A percentile compares a stretch with the other conserved stretches of the same genome.
phyloP scores from a whole-genome alignment of 1,140 invertebrate genomes.

The Andricus grossulariae region DNA sequence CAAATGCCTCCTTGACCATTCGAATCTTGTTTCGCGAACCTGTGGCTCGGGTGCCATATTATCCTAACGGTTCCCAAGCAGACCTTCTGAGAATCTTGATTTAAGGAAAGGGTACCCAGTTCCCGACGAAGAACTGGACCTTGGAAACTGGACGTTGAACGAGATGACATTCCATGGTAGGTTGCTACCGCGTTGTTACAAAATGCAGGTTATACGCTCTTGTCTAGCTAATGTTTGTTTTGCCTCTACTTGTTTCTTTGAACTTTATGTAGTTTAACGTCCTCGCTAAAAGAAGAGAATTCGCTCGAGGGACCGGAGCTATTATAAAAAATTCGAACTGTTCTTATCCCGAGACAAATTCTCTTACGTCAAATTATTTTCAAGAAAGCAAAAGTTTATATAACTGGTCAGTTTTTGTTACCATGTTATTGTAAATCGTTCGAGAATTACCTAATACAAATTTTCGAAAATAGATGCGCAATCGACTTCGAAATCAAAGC shows the following conservation, averaged over 20 bases:
- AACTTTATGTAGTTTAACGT: conserved; percentile 33
- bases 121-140: conserved; percentile 59
- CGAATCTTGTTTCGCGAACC: conserved; percentile 13
- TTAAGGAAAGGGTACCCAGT: conserved; percentile 57
- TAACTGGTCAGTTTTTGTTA: background rate
- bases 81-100: conserved; percentile 58
- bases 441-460: background rate
- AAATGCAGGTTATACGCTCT: conserved; percentile 45
- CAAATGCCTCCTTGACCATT: background rate
- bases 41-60: conserved; percentile 44
- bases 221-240: conserved; percentile 43
- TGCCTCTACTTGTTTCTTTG: conserved; percentile 41
- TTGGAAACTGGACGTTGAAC: conserved; percentile 50
- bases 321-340: conserved; percentile 31
- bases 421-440: too few relatives aligned
- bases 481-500: background rate
- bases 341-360: conserved; percentile 35
- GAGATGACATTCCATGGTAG: conserved; percentile 58
- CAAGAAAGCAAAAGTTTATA: background rate
- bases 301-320: conserved; percentile 34
- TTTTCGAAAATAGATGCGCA: background rate
- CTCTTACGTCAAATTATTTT: conserved; percentile 17
- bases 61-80: conserved; percentile 60
- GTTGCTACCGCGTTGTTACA: conserved; percentile 42
- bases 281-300: conserved; percentile 20